Percentiles rank a stretch among this genome's conserved stretches.
phyloP scores from a whole-genome alignment of 2,888 invertebrate genomes.

The Dinocampus coccinellae region DNA sequence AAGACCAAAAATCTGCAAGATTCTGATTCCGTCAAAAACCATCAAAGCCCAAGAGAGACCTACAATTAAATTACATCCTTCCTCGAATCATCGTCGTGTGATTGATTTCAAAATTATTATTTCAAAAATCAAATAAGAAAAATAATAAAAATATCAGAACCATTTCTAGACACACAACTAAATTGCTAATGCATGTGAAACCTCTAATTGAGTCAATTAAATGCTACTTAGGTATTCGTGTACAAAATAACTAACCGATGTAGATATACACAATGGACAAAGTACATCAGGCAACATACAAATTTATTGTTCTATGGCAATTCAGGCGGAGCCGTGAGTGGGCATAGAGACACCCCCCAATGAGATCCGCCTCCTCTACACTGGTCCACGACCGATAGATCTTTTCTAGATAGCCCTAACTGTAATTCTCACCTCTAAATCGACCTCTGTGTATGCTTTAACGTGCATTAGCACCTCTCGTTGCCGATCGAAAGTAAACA shows the following conservation, averaged over 20 bases:
- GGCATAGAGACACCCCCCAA: slow-evolving; percentile 24
- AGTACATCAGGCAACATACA: slow-evolving; percentile 24
- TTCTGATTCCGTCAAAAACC: neutral
- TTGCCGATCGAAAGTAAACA: slow-evolving; percentile 57
- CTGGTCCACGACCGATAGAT: slow-evolving; percentile 35
- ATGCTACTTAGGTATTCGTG: neutral
- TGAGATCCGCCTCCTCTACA: slow-evolving; percentile 25
- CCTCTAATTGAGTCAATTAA: slow-evolving; percentile 55
- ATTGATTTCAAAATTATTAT: slow-evolving; percentile 28
- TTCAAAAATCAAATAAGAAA: neutral
- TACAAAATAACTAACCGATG: slow-evolving; percentile 12
- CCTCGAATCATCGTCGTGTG: slow-evolving; percentile 17
- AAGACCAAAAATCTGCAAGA: slow-evolving; percentile 1
- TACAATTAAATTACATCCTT: slow-evolving; percentile 23
- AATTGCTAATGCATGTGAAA: slow-evolving; percentile 43
- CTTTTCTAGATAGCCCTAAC: slow-evolving; percentile 43
- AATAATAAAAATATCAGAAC: neutral
- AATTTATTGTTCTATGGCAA: slow-evolving; percentile 47
- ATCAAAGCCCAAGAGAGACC: slow-evolving; percentile 6
- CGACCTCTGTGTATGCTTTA: slow-evolving; percentile 26
- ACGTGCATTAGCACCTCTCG: slow-evolving; percentile 57
- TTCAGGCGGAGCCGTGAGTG: slow-evolving; percentile 31
- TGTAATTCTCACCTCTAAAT: slow-evolving; percentile 57
- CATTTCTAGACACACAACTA: slow-evolving; percentile 8
- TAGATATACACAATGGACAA: slow-evolving; percentile 19